Percentiles rank a stretch among this genome's conserved stretches.
These are phyloP conservation scores for Pampus argenteus DNA, from an alignment of 2,797 vertebrate genomes.

Conservation along the genomic window DNA sequence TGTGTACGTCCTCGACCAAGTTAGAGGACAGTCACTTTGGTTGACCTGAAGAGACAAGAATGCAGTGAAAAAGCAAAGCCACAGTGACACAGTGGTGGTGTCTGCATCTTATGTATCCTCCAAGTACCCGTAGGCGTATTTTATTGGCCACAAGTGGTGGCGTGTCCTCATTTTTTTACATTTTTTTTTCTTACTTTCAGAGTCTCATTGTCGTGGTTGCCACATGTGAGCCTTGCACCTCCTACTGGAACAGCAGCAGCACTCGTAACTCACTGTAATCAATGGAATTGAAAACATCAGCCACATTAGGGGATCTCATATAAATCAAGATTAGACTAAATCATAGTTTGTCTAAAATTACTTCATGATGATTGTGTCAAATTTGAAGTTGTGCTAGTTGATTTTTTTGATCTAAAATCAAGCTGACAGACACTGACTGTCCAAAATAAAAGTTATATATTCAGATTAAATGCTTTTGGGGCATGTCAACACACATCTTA, in stretches of 20 bases:
- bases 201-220: slow-evolving; percentile 25
- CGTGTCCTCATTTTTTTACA: slow-evolving; percentile 42
- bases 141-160: slow-evolving; percentile 33
- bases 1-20: slow-evolving; percentile 15
- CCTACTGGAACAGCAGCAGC: slow-evolving; percentile 17
- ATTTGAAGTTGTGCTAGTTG: slow-evolving; percentile 8
- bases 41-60: slow-evolving; percentile 48
- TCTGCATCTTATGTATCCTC: slow-evolving; percentile 53
- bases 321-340: slow-evolving; percentile 7
- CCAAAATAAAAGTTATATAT: too few relatives aligned
- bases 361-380: not conserved
- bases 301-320: not conserved
- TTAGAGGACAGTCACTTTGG: slow-evolving; percentile 36
- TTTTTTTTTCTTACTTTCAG: slow-evolving; percentile 4
- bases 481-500: too few relatives aligned
- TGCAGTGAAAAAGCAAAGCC: slow-evolving; percentile 36
- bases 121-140: slow-evolving; percentile 43
- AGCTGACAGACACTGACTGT: too few relatives aligned
- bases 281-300: not conserved
- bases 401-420: too few relatives aligned
- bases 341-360: not conserved
- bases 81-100: slow-evolving; percentile 42
- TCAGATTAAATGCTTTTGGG: too few relatives aligned
- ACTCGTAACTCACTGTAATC: slow-evolving; percentile 13
- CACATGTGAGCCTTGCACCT: slow-evolving; percentile 40